Evolutionary conservation across 2,888 invertebrate species (phyloP).

Genomic region (Mystacides longicornis): DNA sequence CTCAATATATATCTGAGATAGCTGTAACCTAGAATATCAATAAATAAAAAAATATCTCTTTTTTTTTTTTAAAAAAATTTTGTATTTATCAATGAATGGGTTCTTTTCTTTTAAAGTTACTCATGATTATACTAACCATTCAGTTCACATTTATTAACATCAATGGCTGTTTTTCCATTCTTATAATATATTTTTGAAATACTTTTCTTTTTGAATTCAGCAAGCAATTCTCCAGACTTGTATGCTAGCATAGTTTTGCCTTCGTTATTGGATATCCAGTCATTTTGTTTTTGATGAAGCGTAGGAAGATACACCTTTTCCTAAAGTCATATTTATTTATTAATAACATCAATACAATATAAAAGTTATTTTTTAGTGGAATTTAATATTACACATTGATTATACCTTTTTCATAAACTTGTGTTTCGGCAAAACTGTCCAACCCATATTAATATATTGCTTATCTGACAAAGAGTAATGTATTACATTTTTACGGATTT

Average conservation of each 20-base stretch:
- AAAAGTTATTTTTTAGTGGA: neutral
- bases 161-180: constrained; percentile 11
- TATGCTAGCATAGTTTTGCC: constrained; percentile 5
- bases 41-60: neutral
- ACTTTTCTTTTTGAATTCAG: constrained; percentile 7
- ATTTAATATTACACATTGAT: no score
- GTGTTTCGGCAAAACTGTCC: constrained; percentile 15
- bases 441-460: constrained; percentile 12
- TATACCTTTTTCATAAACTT: constrained; percentile 14
- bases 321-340: neutral
- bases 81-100: no score
- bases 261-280: constrained; percentile 9
- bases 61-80: no score
- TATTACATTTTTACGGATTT: neutral
- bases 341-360: neutral
- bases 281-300: constrained; percentile 1
- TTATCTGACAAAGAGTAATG: constrained; percentile 11
- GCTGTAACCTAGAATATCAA: constrained; percentile 1
- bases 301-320: constrained; percentile 8
- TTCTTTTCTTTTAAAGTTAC: no score
- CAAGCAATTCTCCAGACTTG: constrained; percentile 5
- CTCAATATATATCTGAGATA: constrained; percentile 6
- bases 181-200: constrained; percentile 9
- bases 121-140: constrained; percentile 5
- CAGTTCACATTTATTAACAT: constrained; percentile 2